phyloP scores from a whole-genome alignment of 2,113 vertebrate species.

The Potamarius usumacintae region DNA sequence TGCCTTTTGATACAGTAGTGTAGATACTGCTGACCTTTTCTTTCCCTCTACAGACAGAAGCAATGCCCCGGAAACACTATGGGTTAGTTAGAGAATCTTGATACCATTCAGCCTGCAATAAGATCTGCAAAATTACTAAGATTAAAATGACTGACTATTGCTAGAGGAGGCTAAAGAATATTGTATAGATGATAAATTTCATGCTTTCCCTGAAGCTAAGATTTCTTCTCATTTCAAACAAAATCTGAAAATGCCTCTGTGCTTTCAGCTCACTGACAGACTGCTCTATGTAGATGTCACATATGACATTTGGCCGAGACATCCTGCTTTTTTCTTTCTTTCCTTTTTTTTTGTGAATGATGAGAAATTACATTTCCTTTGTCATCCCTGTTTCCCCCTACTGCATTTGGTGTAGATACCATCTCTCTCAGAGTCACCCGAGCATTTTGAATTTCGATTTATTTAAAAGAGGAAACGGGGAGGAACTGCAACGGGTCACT shows the following conservation, averaged over 20 bases:
- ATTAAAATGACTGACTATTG: constrained; percentile 56
- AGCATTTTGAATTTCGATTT: constrained; percentile 70
- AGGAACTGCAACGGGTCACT: constrained; percentile 75
- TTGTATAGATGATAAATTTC: constrained; percentile 43
- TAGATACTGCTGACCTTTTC: constrained; percentile 10
- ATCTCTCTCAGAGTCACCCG: constrained; percentile 60
- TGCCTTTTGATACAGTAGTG: constrained; percentile 25
- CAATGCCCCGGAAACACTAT: not conserved
- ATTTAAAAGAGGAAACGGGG: constrained; percentile 76
- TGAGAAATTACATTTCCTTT: constrained; percentile 68
- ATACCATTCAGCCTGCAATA: constrained; percentile 7
- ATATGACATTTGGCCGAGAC: constrained; percentile 59
- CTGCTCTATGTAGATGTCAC: constrained; percentile 66
- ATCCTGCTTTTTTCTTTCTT: constrained; percentile 39
- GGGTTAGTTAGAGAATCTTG: constrained; percentile 1
- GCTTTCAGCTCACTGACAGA: constrained; percentile 40
- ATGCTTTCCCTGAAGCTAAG: constrained; percentile 42
- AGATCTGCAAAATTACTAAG: constrained; percentile 18
- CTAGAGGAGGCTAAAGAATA: constrained; percentile 40
- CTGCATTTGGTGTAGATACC: constrained; percentile 53
- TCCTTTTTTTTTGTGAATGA: constrained; percentile 62
- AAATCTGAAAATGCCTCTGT: constrained; percentile 51
- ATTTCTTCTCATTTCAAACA: constrained; percentile 51
- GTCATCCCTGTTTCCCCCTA: constrained; percentile 51
- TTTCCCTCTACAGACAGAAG: not conserved